Conservation (phyloP, 2,113 vertebrate genomes). For the Pungitius pungitius region DNA sequence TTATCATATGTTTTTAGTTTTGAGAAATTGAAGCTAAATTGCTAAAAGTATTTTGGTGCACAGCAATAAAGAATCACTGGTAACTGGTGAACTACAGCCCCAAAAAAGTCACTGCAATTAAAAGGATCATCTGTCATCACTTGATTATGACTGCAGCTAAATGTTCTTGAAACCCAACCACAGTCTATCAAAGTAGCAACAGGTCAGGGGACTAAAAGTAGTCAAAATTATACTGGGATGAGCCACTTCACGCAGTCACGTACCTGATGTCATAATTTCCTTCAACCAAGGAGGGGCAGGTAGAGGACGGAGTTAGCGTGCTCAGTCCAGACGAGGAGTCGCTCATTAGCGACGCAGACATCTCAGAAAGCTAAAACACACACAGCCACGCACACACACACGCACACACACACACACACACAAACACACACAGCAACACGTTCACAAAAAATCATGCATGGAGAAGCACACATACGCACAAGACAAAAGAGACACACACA, state of each 20-base stretch:
- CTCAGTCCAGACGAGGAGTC: conserved; percentile 89
- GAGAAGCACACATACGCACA: conserved; percentile 32
- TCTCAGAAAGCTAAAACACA: conserved; percentile 90
- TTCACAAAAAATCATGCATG: conserved; percentile 28
- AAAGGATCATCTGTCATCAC: neutral
- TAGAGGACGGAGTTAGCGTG: conserved; percentile 94
- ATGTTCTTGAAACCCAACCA: neutral
- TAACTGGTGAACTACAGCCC: neutral
- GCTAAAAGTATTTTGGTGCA: neutral
- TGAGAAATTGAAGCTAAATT: neutral
- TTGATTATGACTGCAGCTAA: neutral
- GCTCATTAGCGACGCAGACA: conserved; percentile 91
- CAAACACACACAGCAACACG: conserved; percentile 37
- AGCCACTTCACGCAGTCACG: conserved; percentile 9
- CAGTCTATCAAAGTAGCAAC: neutral
- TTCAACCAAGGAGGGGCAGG: conserved; percentile 95
- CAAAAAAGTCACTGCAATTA: neutral
- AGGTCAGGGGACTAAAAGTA: neutral
- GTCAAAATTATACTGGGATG: neutral
- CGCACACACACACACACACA: conserved; percentile 54
- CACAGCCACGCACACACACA: conserved; percentile 40
- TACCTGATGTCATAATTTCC: conserved; percentile 91
- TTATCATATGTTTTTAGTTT: neutral
- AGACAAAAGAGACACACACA: conserved; percentile 43
- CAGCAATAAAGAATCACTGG: neutral